These are phyloP conservation scores for Alitta virens DNA, from an alignment of 2,888 invertebrate genomes.

Conservation along the genomic window DNA sequence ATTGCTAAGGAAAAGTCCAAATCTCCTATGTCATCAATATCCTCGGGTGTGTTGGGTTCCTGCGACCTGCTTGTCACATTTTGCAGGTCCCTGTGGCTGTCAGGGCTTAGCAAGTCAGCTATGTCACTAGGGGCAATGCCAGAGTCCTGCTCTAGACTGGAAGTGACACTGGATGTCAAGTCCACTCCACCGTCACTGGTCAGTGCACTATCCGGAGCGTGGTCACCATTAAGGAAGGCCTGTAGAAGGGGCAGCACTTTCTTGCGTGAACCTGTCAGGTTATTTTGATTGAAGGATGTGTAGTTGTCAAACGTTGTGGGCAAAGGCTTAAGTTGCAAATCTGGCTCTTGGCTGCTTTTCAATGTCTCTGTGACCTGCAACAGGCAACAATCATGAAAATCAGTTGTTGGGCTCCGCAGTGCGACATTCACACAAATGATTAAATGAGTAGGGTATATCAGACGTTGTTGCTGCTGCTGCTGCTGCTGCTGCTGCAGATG, in stretches of 20 bases:
- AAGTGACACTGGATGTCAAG: not conserved
- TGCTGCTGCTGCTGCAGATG: no score
- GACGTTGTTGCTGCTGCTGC: not conserved
- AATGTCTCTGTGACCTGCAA: slow-evolving; percentile 43
- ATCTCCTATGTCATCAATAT: not conserved
- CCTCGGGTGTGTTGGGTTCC: not conserved
- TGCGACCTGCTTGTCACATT: not conserved
- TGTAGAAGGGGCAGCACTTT: slow-evolving; percentile 47
- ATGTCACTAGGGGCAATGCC: not conserved
- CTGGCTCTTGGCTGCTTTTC: slow-evolving; percentile 31
- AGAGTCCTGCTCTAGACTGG: not conserved
- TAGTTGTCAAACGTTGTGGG: slow-evolving; percentile 28
- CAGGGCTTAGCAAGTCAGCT: not conserved
- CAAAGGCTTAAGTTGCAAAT: slow-evolving; percentile 37
- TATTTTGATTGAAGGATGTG: slow-evolving; percentile 43
- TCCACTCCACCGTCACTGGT: not conserved
- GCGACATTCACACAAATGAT: no score
- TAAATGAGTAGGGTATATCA: not conserved
- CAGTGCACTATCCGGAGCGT: not conserved
- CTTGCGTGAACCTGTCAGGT: slow-evolving; percentile 49
- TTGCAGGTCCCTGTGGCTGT: not conserved
- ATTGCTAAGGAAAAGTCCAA: not conserved
- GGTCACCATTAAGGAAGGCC: not conserved
- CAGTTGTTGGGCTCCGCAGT: no score
- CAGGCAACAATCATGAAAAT: slow-evolving; percentile 2